These are phyloP conservation scores for Myotis findleyi DNA, from an alignment of 2,797 vertebrate genomes.

Conservation along the genomic window DNA sequence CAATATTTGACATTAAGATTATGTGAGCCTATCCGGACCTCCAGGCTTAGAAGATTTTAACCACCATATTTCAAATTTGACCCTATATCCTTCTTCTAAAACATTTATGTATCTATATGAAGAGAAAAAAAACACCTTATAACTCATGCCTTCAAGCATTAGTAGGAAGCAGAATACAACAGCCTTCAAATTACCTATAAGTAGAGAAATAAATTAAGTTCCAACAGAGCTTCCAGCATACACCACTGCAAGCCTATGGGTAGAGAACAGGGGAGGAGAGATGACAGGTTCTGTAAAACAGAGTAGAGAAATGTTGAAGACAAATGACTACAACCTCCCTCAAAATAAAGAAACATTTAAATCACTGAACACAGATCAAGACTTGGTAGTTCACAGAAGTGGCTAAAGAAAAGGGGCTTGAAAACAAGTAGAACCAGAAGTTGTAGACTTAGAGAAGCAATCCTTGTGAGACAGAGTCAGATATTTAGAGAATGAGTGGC, in stretches of 20 bases:
- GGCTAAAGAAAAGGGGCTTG: neutral
- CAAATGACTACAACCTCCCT: neutral
- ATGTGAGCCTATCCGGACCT: neutral
- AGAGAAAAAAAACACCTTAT: neutral
- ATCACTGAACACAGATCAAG: neutral
- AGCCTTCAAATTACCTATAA: neutral
- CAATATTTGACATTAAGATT: neutral
- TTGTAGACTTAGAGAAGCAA: neutral
- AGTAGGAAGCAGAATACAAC: neutral
- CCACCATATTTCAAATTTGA: neutral
- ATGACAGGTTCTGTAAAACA: neutral
- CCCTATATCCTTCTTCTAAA: neutral
- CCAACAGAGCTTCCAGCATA: neutral
- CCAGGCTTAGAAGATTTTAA: neutral
- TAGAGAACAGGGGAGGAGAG: neutral
- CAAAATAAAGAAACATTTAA: neutral
- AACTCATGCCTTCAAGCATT: neutral
- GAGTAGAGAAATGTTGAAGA: neutral
- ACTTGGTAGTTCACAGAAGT: neutral
- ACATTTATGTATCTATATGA: neutral
- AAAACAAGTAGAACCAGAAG: neutral
- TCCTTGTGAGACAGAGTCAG: neutral
- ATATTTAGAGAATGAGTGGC: neutral
- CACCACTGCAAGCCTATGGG: neutral
- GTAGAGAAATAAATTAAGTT: neutral